Evolutionary conservation across 1,140 invertebrate genomes (phyloP), one percentile per base, ranked within the genome.

Genomic region (Holotrichia oblita): DNA sequence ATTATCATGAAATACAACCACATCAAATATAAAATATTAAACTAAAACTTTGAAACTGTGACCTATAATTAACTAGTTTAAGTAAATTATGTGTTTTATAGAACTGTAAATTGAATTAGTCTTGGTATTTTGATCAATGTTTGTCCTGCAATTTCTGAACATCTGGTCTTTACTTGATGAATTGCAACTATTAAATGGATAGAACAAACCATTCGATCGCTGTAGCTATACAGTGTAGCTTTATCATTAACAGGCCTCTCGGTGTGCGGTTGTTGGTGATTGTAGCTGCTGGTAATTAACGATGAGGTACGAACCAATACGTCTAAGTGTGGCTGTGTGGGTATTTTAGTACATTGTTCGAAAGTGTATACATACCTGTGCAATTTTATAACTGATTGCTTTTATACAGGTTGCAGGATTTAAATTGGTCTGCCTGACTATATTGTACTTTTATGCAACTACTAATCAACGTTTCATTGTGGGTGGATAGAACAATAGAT

Each of bases 111-210:
- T 34, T 34, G 27, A 34, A 1, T 4, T 4, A 34, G 27, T 34
- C 27, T 34, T 4, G 2, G 27, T 4, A 34, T 34, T 34, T 34
- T 2, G 27, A 4, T 34, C 4, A 34, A 34, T 4, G 4, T 34
- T 34, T 34, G 27, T 34, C 27, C 27, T 34, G 27, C 27, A 34
- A 34, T 34, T 34, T 34, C 27, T 34, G 27, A 34, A 6, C 44
- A 48, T 6, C 44, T 48, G 48, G 12, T n/a, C 44, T 22, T 14
- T 69, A 69, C 22, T 69, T 69, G 61, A 69, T 9, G 61, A 69
- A 69, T 69, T 22, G 61, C 7, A 2, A 20, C 20, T 69, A 2
- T 69, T 8, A 10, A 22, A 27, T 27, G 22, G 12, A 17, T 55
- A 17, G 48, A 34, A n/a, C 17, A 55, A 55, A 55, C 61, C 61